Evolutionary conservation across 2,113 vertebrate species (phyloP), one percentile per base, ranked within the genome.

Genomic region (Oenanthe oenanthe): DNA sequence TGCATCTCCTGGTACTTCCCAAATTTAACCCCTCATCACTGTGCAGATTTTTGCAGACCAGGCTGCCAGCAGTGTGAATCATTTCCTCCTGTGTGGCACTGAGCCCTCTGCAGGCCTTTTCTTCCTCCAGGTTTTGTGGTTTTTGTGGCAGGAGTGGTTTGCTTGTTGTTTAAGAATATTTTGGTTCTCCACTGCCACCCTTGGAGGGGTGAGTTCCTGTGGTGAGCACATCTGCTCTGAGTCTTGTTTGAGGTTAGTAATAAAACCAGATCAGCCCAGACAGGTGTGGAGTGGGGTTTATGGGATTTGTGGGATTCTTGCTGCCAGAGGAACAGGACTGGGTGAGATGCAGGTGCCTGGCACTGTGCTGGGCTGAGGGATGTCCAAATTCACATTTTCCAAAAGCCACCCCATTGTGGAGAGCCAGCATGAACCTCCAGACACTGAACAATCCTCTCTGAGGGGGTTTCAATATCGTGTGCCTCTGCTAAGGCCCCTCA

Each of bases 61-160:
- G 50, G 63, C 70, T 40, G 36, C 43, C 56, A 88, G 56, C 6
- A 22, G 29, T 2, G 3, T 17, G 50, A 51, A 66, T 93, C 2
- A 20, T 66, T 88, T 93, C 80, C 45, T 63, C 66, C 51, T 34
- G 38, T 38, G 47, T 21, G 34, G 58, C 66, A n/a, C 63, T 11
- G 80, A 95, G 65, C 43, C 53, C 83, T 89, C 76, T 84, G 89
- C 94, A 96, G 68, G 51, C 19, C 36, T 80, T 76, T 86, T 31
- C 50, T 88, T 45, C 78, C 60, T 26, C 25, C 38, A 67, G 74
- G 13, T 65, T 85, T 91, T 77, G 31, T 54, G 38, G 45, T 13
- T 32, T 85, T 88, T 73, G 32, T 31, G 93, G 77, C 68, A 48
- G 18, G 18, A 63, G 68, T 21, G 32, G 40, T 74, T 92, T 63